Evolutionary conservation across 2,797 vertebrate genomes (phyloP).

Genomic region (Peromyscus melanophrys): DNA sequence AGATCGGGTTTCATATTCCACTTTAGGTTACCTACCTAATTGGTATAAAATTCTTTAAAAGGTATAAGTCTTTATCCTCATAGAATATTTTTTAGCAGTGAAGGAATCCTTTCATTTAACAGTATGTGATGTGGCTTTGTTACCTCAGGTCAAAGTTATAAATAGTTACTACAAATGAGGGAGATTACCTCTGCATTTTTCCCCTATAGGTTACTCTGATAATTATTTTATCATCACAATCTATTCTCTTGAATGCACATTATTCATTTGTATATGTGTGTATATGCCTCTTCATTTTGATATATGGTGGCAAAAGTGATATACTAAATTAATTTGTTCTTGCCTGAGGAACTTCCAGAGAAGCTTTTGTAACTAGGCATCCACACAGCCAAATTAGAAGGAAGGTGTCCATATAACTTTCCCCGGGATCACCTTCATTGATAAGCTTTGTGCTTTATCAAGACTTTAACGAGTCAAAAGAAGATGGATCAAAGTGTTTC

Average conservation of each 20-base stretch:
- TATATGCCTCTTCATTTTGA: background rate
- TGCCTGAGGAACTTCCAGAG: background rate
- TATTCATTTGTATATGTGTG: background rate
- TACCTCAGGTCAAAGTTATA: background rate
- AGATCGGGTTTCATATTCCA: background rate
- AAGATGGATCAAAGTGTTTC: background rate
- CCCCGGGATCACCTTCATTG: background rate
- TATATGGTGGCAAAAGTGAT: background rate
- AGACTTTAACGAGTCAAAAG: background rate
- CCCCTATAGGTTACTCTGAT: background rate
- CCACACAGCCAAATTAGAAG: background rate
- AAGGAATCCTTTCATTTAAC: background rate
- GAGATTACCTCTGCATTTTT: slow-evolving; percentile 8
- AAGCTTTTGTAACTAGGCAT: fast-evolving
- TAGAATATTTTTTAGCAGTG: background rate
- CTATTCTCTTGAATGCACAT: background rate
- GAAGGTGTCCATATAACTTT: background rate
- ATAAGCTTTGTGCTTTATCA: background rate
- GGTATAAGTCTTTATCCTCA: background rate
- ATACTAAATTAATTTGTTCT: background rate
- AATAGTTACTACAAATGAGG: background rate
- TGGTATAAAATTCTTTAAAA: background rate
- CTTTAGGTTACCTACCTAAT: background rate
- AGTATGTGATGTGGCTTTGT: background rate
- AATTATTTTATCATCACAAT: background rate